These are phyloP conservation scores for Morpho achilles DNA, from an alignment of 2,888 invertebrate genomes.

Conservation along the genomic window DNA sequence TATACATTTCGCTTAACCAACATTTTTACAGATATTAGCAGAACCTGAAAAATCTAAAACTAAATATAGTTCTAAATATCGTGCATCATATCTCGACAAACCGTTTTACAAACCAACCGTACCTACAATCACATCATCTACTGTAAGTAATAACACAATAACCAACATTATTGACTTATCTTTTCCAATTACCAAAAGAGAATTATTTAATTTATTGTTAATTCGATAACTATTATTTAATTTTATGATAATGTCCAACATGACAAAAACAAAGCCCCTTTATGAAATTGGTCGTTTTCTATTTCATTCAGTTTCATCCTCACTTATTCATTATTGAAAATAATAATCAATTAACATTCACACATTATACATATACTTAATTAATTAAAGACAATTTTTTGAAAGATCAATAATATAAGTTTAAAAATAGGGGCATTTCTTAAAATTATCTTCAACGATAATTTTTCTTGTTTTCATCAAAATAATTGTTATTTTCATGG, in stretches of 20 bases:
- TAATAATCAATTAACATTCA: background rate
- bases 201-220: background rate
- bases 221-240: conserved; percentile 1
- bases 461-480: conserved; percentile 22
- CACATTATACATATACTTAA: background rate
- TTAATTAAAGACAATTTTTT: background rate
- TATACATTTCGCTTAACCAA: conserved; percentile 3
- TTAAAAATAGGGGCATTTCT: no score
- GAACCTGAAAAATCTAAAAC: conserved; percentile 70
- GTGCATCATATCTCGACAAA: conserved; percentile 72
- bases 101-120: conserved; percentile 82
- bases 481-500: conserved; percentile 19
- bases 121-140: conserved; percentile 77
- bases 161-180: background rate
- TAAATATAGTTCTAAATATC: conserved; percentile 81
- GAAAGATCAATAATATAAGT: background rate
- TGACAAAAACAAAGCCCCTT: conserved; percentile 66
- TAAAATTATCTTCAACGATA: background rate
- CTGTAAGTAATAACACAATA: conserved; percentile 55
- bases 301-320: conserved; percentile 5
- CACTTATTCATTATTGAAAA: conserved; percentile 2
- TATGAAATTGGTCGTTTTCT: conserved; percentile 63
- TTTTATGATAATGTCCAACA: conserved; percentile 10
- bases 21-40: conserved; percentile 58
- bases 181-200: background rate